Evolutionary conservation across 2,113 vertebrate species (phyloP).

Genomic region (Catharus minimus): DNA sequence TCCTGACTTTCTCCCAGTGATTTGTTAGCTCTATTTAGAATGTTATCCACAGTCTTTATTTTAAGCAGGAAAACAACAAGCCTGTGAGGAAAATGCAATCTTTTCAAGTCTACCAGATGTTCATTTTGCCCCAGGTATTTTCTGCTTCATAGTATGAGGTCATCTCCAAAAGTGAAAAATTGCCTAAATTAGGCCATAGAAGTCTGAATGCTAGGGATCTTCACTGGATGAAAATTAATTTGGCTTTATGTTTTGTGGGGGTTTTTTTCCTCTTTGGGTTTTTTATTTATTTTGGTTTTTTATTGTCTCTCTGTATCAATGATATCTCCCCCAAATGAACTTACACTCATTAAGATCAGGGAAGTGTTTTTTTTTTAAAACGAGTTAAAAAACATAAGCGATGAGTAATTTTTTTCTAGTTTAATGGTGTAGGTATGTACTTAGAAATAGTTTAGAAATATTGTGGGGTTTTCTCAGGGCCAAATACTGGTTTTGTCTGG

Average conservation of each 20-base stretch:
- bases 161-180: background rate
- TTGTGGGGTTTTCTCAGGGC: background rate
- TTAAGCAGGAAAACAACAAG: background rate
- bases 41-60: background rate
- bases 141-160: background rate
- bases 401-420: background rate
- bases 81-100: background rate
- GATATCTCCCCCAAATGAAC: background rate
- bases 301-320: background rate
- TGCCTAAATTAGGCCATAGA: background rate
- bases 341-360: background rate
- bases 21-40: background rate
- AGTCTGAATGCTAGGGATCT: background rate
- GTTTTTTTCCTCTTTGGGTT: rapidly evolving
- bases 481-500: background rate
- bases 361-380: background rate
- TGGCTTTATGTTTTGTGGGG: background rate
- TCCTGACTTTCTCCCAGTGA: background rate
- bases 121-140: constrained; percentile 2
- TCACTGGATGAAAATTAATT: background rate
- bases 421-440: background rate
- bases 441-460: background rate
- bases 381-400: background rate
- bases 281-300: background rate
- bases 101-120: background rate